Percentiles rank a stretch among this genome's conserved stretches.
phyloP scores from a whole-genome alignment of 2,113 vertebrate genomes.

The Eulemur macaco region DNA sequence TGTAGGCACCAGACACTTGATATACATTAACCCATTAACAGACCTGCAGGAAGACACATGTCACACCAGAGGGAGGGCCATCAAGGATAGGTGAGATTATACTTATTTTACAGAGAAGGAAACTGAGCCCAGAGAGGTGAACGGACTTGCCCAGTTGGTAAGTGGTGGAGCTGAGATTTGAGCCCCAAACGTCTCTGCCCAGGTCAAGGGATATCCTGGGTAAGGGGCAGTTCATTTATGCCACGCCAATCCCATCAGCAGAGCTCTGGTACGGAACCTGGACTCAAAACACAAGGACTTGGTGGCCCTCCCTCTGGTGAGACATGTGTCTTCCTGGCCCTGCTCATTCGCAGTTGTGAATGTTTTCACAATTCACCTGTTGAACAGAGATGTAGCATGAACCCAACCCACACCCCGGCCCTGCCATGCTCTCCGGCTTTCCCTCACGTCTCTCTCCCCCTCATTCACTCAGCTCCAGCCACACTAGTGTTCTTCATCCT shows the following conservation, averaged over 20 bases:
- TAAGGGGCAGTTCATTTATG: neutral
- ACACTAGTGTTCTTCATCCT: neutral
- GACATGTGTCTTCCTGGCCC: neutral
- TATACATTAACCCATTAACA: too few species aligned
- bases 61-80: neutral
- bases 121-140: neutral
- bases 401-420: rapidly evolving
- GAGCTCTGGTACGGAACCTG: neutral
- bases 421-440: rapidly evolving
- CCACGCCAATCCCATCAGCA: neutral
- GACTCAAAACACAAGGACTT: neutral
- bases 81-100: neutral
- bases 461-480: neutral
- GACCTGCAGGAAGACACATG: too few species aligned
- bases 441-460: neutral
- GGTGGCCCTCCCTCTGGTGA: neutral
- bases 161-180: neutral
- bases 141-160: neutral
- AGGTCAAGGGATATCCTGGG: neutral
- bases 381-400: neutral
- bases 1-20: too few species aligned
- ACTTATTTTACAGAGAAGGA: neutral
- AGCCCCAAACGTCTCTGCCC: neutral
- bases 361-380: neutral
- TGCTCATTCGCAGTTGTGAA: neutral